phyloP scores from a whole-genome alignment of 2,888 invertebrate species.

The Venusia cambrica region DNA sequence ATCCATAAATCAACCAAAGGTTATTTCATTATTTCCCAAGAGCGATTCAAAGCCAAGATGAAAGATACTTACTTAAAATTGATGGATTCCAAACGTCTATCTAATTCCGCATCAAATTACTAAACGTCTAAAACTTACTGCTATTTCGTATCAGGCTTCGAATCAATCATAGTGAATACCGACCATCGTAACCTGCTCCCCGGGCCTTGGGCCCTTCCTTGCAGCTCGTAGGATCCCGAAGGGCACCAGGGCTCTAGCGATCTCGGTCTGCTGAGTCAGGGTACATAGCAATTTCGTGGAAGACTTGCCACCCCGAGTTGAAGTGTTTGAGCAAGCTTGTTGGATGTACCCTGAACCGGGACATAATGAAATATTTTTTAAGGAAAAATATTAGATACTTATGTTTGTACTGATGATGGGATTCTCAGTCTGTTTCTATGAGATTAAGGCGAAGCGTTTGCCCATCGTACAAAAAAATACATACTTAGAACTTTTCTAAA shows the following conservation, averaged over 20 bases:
- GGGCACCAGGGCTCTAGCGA: slow-evolving; percentile 21
- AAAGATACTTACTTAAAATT: slow-evolving; percentile 12
- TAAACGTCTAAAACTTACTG: slow-evolving; percentile 30
- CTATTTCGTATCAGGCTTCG: slow-evolving; percentile 32
- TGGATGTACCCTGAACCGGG: slow-evolving; percentile 23
- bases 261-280: slow-evolving; percentile 43
- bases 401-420: slow-evolving; percentile 2
- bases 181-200: slow-evolving; percentile 31
- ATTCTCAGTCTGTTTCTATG: not conserved
- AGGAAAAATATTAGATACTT: slow-evolving; percentile 10
- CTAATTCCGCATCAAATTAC: slow-evolving; percentile 30
- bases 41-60: slow-evolving; percentile 17
- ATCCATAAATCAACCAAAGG: not conserved
- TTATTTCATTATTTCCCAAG: slow-evolving; percentile 2
- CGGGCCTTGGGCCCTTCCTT: slow-evolving; percentile 10
- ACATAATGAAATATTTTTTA: slow-evolving; percentile 16
- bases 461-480: too few relatives aligned
- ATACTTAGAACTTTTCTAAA: too few relatives aligned
- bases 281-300: slow-evolving; percentile 46
- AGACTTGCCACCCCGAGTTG: slow-evolving; percentile 40
- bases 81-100: slow-evolving; percentile 26
- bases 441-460: too few relatives aligned
- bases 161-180: slow-evolving; percentile 49
- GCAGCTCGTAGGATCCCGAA: slow-evolving; percentile 1
- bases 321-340: slow-evolving; percentile 38